These are phyloP conservation scores for Gymnoscopelus braueri DNA, from an alignment of 2,797 vertebrate genomes.

Conservation along the genomic window DNA sequence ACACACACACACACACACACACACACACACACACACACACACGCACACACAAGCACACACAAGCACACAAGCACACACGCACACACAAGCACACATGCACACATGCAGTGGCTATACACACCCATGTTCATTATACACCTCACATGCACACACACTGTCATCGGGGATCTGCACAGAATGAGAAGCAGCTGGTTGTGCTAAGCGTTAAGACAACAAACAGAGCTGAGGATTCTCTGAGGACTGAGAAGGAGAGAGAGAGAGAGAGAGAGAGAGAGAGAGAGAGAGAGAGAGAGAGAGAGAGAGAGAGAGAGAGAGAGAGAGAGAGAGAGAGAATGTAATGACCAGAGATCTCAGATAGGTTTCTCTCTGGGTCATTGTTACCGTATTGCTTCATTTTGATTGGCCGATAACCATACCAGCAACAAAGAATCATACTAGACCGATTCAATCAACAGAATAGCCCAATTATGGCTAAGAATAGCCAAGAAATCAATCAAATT, in stretches of 20 bases:
- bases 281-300: neutral
- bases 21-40: neutral
- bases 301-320: neutral
- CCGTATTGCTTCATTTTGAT: neutral
- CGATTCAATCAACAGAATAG: no score
- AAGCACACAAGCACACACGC: no score
- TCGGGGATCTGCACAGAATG: slow-evolving; percentile 3
- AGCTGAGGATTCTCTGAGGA: slow-evolving; percentile 1
- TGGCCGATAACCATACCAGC: no score
- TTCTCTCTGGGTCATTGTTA: neutral
- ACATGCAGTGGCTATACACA: neutral
- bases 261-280: neutral
- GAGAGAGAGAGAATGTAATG: neutral
- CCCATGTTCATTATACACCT: neutral
- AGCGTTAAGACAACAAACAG: slow-evolving; percentile 7
- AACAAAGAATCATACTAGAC: no score
- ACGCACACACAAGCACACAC: neutral
- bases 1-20: neutral
- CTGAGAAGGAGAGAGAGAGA: neutral
- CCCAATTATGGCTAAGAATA: no score
- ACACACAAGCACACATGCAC: neutral
- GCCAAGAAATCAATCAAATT: no score
- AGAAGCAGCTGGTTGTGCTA: slow-evolving; percentile 2
- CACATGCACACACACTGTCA: neutral
- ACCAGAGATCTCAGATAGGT: neutral